Conservation (phyloP, 2,113 vertebrate species). For the Zosterops hypoxanthus region DNA sequence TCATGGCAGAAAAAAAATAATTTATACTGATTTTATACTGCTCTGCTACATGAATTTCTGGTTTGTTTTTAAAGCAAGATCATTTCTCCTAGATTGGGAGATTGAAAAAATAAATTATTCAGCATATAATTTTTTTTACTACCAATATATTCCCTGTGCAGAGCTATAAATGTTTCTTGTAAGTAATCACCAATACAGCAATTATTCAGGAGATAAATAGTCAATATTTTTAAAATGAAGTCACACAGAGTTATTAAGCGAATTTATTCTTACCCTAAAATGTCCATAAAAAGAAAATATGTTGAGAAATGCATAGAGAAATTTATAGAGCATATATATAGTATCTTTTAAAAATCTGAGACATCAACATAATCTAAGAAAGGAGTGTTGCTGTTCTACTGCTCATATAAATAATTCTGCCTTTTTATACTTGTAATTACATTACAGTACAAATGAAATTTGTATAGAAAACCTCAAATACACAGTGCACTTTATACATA, state of each 20-base stretch:
- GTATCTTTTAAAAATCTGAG: neutral
- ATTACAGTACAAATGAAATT: neutral
- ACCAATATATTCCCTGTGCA: neutral
- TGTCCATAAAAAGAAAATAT: neutral
- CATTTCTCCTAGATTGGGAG: neutral
- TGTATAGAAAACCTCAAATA: neutral
- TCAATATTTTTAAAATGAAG: neutral
- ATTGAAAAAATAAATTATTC: neutral
- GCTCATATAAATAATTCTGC: slow-evolving; percentile 9
- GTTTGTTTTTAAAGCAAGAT: neutral
- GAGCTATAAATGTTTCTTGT: neutral
- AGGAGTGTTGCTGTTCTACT: neutral
- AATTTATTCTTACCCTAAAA: slow-evolving; percentile 16
- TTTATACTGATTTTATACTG: neutral
- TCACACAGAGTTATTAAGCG: neutral
- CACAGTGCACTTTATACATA: neutral
- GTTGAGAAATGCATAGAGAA: neutral
- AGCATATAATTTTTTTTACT: neutral
- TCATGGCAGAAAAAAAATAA: neutral
- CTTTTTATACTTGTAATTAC: neutral
- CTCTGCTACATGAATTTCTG: neutral
- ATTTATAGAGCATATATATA: neutral
- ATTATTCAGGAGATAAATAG: neutral
- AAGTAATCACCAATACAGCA: neutral
- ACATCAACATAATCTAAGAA: neutral